Percentiles rank a stretch among this genome's conserved stretches.
These are phyloP conservation scores for Xiphophorus birchmanni DNA, from an alignment of 2,797 vertebrate species.

Conservation along the genomic window DNA sequence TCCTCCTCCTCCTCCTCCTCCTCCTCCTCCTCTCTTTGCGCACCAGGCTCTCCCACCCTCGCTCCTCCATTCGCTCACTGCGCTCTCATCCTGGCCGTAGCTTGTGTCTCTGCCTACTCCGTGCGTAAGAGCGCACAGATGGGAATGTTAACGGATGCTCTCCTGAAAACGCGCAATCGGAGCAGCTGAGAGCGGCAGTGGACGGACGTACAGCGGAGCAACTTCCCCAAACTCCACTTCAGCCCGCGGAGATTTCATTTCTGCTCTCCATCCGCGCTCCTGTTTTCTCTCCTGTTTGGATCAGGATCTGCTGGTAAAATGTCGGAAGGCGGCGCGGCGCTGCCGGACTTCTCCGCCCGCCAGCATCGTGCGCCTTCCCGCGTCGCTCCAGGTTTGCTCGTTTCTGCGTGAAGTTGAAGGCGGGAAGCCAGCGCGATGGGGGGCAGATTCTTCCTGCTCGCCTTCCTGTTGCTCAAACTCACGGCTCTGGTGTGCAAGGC, in stretches of 20 bases:
- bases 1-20: constrained; percentile 54
- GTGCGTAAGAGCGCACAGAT: constrained; percentile 76
- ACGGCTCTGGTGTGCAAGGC: constrained; percentile 92
- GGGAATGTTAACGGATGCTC: constrained; percentile 56
- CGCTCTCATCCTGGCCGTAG: constrained; percentile 66
- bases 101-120: constrained; percentile 63
- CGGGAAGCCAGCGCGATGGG: constrained; percentile 74
- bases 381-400: constrained; percentile 54
- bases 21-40: constrained; percentile 59
- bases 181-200: constrained; percentile 46
- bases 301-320: constrained; percentile 64
- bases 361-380: constrained; percentile 61
- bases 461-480: constrained; percentile 93
- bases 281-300: constrained; percentile 2
- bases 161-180: constrained; percentile 58
- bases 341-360: constrained; percentile 71
- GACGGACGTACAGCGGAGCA: constrained; percentile 27
- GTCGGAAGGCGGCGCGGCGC: constrained; percentile 71
- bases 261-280: background rate
- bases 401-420: constrained; percentile 69
- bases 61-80: constrained; percentile 68
- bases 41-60: constrained; percentile 71
- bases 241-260: constrained; percentile 22
- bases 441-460: constrained; percentile 83
- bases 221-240: constrained; percentile 22